Evolutionary conservation across 2,797 vertebrate genomes (phyloP).

Genomic region (Erithacus rubecula): DNA sequence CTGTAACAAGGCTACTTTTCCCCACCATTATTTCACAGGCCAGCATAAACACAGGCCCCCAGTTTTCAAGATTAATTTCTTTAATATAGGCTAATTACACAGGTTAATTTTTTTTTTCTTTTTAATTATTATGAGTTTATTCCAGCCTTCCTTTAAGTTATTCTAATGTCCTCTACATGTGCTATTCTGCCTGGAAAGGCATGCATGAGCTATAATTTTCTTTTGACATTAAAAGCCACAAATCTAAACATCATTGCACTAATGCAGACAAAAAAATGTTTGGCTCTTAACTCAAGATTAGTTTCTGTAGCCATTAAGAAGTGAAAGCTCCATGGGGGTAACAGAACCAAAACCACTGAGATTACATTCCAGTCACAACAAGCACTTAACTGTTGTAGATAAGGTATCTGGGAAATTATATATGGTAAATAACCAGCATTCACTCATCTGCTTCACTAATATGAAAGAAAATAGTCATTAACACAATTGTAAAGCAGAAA

Average conservation of each 20-base stretch:
- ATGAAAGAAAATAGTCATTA: background rate
- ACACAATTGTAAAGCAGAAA: background rate
- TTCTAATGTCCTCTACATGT: background rate
- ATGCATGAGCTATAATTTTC: slow-evolving; percentile 23
- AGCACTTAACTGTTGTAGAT: slow-evolving; percentile 14
- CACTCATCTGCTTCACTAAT: background rate
- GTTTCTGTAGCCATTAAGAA: slow-evolving; percentile 27
- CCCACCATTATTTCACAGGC: background rate
- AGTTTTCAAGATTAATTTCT: background rate
- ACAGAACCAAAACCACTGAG: slow-evolving; percentile 1
- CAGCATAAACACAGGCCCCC: background rate
- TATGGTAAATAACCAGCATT: background rate
- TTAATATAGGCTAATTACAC: background rate
- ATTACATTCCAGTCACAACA: slow-evolving; percentile 38
- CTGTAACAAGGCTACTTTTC: background rate
- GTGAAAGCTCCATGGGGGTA: background rate
- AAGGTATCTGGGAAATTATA: background rate
- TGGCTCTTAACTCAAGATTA: slow-evolving; percentile 27
- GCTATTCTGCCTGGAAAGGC: slow-evolving; percentile 15
- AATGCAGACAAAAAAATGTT: slow-evolving; percentile 8
- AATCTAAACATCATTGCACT: slow-evolving; percentile 28
- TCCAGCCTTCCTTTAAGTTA: slow-evolving; percentile 5
- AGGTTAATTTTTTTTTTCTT: background rate
- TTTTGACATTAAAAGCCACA: slow-evolving; percentile 54
- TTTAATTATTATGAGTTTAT: slow-evolving; percentile 12